Base-by-base conservation (phyloP, 2,113 vertebrate species). In the Azemiops feae region DNA sequence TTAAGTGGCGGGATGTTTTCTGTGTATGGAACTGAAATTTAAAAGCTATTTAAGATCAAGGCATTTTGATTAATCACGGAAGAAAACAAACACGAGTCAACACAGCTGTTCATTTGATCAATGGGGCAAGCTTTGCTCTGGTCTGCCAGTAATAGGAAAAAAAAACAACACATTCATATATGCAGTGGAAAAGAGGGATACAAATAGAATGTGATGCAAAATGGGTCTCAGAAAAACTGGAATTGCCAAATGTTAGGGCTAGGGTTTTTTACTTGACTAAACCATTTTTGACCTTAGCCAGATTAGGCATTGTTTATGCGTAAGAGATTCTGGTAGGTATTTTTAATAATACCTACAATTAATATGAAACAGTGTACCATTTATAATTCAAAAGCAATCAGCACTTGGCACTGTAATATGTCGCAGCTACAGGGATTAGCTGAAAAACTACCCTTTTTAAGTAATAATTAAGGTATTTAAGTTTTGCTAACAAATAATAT, bases 61-160 rank as follows among this genome's bases (percentile, higher is more conserved):
- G 43, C 89, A 69, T 50, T 23, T 45, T 53, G 69, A 91, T 94
- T 94, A 95, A 91, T 94, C 90, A 89, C 47, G 23, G 89, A 50
- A 89, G 88, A 58, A 69, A 20, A 11, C 88, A 89, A 27, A 91
- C 93, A 52, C 3, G 64, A 93, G 92, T 53, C 60, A 96, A 94
- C 57, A 91, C 39, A 34, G 30, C 88, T 95, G 47, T 85, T 93
- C 53, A 93, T 96, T 86, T 92, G 90, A 95, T 92, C 94, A 93
- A 34, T 85, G 89, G 0, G 92, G 88, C 69, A n/a, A 9, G 92
- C 25, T 9, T 64, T 18, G 1, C 16, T 89, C 92, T 4, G 14
- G 50, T 22, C 85, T 50, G 25, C 88, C 47, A 74, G 64, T 30
- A 58, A 54, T 43, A 81, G 54, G 23, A 16, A 89, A 14, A n/a